Conservation (phyloP, 2,113 vertebrate species). For the Lepisosteus oculatus region DNA sequence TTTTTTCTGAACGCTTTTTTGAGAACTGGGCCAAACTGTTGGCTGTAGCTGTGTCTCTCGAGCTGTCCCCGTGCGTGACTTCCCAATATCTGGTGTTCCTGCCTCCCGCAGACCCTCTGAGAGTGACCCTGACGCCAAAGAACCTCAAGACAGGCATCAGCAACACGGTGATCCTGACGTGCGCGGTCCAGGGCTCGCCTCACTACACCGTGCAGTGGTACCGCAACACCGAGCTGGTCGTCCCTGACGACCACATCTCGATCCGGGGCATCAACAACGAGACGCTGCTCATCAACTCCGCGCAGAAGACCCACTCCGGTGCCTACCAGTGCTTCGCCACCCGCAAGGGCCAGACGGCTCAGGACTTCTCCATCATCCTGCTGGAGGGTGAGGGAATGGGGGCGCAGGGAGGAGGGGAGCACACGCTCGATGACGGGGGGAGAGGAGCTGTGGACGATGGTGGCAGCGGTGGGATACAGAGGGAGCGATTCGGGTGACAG, state of each 20-base stretch:
- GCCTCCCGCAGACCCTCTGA: conserved; percentile 77
- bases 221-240: conserved; percentile 89
- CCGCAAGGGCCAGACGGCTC: conserved; percentile 87
- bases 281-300: conserved; percentile 90
- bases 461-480: neutral
- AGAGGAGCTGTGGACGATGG: neutral
- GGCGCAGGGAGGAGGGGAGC: neutral
- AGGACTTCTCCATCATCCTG: conserved; percentile 92
- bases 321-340: conserved; percentile 97
- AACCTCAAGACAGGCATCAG: conserved; percentile 97
- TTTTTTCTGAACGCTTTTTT: too few species aligned
- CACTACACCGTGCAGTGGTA: conserved; percentile 91
- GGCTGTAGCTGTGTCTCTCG: too few species aligned
- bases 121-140: conserved; percentile 95
- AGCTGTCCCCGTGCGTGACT: too few species aligned
- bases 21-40: too few species aligned
- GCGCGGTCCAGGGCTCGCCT: conserved; percentile 88
- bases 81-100: conserved; percentile 1
- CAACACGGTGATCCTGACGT: conserved; percentile 95
- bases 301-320: conserved; percentile 94
- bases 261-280: conserved; percentile 94
- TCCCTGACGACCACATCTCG: conserved; percentile 87
- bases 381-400: conserved; percentile 79
- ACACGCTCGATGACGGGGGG: neutral
- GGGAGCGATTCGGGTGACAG: neutral